These are phyloP conservation scores for Caenorhabditis sp. DNA, from an alignment of 2,888 invertebrate genomes.

Conservation along the genomic window DNA sequence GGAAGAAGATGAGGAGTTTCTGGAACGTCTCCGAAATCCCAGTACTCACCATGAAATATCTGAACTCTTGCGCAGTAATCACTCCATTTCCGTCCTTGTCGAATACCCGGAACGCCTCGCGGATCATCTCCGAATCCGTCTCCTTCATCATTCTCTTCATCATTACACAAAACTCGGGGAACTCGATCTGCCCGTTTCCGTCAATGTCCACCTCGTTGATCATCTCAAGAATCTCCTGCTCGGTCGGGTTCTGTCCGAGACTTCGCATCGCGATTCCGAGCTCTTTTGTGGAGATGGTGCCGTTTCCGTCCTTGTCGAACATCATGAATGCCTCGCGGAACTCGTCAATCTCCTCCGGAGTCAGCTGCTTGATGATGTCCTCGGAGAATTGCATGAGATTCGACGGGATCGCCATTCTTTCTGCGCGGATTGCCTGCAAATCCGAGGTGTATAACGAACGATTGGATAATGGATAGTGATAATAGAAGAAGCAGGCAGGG, in stretches of 20 bases:
- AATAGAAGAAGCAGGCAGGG: too few species aligned
- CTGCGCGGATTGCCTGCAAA: constrained; percentile 53
- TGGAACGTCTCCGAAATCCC: not conserved
- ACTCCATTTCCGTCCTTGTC: constrained; percentile 78
- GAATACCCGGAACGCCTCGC: constrained; percentile 78
- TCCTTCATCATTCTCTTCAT: constrained; percentile 79
- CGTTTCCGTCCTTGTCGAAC: constrained; percentile 79
- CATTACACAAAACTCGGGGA: constrained; percentile 79
- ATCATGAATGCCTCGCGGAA: constrained; percentile 79
- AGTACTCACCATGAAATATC: constrained; percentile 73
- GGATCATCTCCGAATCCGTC: constrained; percentile 78
- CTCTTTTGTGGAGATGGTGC: constrained; percentile 79
- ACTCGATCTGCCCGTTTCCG: constrained; percentile 78
- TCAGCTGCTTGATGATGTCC: constrained; percentile 78
- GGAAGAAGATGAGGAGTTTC: constrained; percentile 6
- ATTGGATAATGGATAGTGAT: too few species aligned
- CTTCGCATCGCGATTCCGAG: constrained; percentile 79
- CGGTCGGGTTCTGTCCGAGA: constrained; percentile 79
- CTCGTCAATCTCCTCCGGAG: constrained; percentile 79
- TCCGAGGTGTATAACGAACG: too few species aligned
- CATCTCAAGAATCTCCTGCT: constrained; percentile 79
- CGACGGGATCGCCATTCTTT: constrained; percentile 60
- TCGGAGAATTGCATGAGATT: constrained; percentile 77
- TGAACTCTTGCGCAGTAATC: constrained; percentile 77
- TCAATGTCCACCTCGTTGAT: constrained; percentile 79